Conservation (phyloP, 2,797 vertebrate genomes). For the Myoxocephalus aenaeus region DNA sequence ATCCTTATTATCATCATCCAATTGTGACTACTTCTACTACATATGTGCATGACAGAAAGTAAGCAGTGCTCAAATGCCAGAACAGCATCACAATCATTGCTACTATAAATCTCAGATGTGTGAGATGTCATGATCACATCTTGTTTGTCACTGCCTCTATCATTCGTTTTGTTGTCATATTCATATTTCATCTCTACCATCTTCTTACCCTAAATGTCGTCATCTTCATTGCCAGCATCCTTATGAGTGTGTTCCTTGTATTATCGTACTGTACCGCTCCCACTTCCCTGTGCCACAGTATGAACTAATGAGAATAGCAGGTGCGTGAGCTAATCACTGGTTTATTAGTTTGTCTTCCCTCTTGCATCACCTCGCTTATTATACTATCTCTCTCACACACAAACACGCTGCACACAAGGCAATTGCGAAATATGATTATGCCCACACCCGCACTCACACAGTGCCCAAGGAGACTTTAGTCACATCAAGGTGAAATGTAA, state of each 20-base stretch:
- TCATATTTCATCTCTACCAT: conserved; percentile 23
- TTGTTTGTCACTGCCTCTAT: conserved; percentile 21
- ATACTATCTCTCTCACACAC: conserved; percentile 17
- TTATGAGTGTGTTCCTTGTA: conserved; percentile 11
- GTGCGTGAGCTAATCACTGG: conserved; percentile 64
- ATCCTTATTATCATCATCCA: not conserved
- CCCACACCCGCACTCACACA: conserved; percentile 30
- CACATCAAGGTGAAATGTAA: conserved; percentile 59
- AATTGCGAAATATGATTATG: conserved; percentile 52
- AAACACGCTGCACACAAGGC: conserved; percentile 16
- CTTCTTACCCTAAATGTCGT: conserved; percentile 50
- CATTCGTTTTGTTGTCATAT: conserved; percentile 24
- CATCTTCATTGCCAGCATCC: conserved; percentile 33
- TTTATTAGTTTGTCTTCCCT: conserved; percentile 69
- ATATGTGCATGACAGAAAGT: too few relatives aligned
- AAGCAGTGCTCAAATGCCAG: not conserved
- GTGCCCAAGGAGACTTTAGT: conserved; percentile 55
- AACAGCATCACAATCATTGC: not conserved
- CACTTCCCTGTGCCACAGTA: conserved; percentile 23
- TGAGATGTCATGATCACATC: not conserved
- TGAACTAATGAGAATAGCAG: conserved; percentile 66
- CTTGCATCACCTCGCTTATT: conserved; percentile 59
- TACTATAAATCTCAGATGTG: not conserved
- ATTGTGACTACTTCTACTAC: too few relatives aligned
- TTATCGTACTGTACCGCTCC: conserved; percentile 15